Conservation (phyloP, 2,113 vertebrate genomes). For the Panurus biarmicus region DNA sequence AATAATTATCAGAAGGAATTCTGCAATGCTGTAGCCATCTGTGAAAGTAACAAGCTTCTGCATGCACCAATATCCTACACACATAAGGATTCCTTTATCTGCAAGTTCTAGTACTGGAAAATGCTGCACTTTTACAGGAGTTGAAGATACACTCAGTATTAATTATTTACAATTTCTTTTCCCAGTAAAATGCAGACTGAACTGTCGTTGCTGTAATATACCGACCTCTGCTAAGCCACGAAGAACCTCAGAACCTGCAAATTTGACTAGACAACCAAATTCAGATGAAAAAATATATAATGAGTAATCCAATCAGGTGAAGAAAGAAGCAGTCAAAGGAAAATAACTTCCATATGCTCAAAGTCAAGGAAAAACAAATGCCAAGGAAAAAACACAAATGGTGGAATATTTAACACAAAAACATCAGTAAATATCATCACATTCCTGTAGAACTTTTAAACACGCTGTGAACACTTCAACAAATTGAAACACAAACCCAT, state of each 20-base stretch:
- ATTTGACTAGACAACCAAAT: not conserved
- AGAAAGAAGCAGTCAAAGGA: not conserved
- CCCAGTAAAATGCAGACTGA: not conserved
- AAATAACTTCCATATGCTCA: not conserved
- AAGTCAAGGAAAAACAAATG: not conserved
- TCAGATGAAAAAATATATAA: not conserved
- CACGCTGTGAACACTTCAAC: accelerated
- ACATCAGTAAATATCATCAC: not conserved
- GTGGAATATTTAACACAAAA: not conserved
- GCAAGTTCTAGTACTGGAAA: not conserved
- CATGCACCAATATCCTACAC: not conserved
- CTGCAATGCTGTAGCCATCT: not conserved
- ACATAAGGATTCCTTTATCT: not conserved
- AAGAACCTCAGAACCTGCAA: not conserved
- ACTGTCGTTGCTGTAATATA: not conserved
- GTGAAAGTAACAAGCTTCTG: not conserved
- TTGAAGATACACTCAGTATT: not conserved
- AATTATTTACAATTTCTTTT: not conserved
- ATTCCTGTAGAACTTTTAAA: not conserved
- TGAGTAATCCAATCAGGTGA: not conserved
- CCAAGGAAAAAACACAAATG: not conserved
- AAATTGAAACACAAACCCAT: not conserved
- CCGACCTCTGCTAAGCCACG: not conserved
- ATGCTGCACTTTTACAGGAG: not conserved
- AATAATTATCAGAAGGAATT: not conserved